phyloP scores from a whole-genome alignment of 2,888 invertebrate species.

The Sminthurides aquaticus region DNA sequence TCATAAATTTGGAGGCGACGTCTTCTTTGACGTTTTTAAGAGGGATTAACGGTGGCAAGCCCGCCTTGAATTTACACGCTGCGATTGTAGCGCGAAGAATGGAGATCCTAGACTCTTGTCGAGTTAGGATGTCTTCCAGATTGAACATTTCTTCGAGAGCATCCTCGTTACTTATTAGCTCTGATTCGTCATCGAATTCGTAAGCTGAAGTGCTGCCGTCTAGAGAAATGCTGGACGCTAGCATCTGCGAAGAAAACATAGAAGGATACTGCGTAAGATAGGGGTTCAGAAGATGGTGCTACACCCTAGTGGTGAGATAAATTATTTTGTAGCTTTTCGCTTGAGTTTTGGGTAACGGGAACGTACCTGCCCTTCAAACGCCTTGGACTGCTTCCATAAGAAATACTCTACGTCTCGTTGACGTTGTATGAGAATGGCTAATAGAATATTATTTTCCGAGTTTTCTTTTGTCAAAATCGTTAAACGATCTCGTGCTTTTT shows the following conservation, averaged over 20 bases:
- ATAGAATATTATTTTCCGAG: slow-evolving; percentile 35
- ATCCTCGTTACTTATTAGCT: slow-evolving; percentile 23
- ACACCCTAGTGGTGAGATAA: too few species aligned
- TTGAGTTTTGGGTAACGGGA: too few species aligned
- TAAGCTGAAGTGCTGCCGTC: background rate
- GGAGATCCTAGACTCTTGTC: slow-evolving; percentile 24
- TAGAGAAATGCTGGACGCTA: too few species aligned
- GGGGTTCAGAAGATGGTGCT: too few species aligned
- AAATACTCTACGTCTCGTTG: slow-evolving; percentile 37
- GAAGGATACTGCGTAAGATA: too few species aligned
- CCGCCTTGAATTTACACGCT: slow-evolving; percentile 32
- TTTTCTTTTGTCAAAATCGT: slow-evolving; percentile 37
- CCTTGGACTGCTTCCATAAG: slow-evolving; percentile 21
- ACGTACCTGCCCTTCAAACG: background rate
- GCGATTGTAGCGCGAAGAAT: slow-evolving; percentile 25
- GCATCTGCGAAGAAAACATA: too few species aligned
- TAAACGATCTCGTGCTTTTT: slow-evolving; percentile 28
- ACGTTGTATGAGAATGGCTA: slow-evolving; percentile 37
- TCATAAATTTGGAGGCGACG: slow-evolving; percentile 20
- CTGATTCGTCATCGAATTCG: slow-evolving; percentile 17
- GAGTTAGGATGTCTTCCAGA: slow-evolving; percentile 23
- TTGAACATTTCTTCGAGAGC: slow-evolving; percentile 22
- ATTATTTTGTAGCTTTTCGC: too few species aligned
- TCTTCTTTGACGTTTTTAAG: slow-evolving; percentile 22
- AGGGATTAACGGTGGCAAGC: slow-evolving; percentile 33